Conservation (phyloP, 1,140 invertebrate genomes). For the Spodoptera frugiperda region DNA sequence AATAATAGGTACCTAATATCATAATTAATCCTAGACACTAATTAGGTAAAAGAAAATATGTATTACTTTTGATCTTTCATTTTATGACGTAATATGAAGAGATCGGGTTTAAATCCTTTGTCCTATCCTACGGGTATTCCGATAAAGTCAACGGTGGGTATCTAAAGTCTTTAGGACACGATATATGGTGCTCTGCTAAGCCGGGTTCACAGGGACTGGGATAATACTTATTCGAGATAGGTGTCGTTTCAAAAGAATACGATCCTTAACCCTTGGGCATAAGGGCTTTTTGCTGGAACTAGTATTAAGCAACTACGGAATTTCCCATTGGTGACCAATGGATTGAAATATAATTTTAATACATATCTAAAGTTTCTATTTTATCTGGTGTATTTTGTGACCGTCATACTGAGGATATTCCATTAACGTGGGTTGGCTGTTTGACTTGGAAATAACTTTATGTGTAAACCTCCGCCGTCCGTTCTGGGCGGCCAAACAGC, state of each 20-base stretch:
- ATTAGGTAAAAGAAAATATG: no score
- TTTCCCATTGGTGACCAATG: conserved; percentile 37
- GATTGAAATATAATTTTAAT: conserved; percentile 43
- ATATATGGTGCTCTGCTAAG: conserved; percentile 48
- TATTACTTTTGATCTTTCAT: not conserved
- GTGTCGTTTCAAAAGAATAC: conserved; percentile 27
- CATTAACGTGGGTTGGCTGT: conserved; percentile 32
- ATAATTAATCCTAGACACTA: no score
- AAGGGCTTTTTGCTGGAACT: not conserved
- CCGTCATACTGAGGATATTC: conserved; percentile 31
- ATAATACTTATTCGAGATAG: conserved; percentile 29
- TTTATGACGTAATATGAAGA: conserved; percentile 20
- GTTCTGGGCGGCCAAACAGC: conserved; percentile 4
- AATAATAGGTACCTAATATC: no score
- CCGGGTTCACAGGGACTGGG: conserved; percentile 27
- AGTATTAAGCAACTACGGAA: conserved; percentile 33
- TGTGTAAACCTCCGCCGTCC: not conserved
- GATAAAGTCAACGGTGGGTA: conserved; percentile 42
- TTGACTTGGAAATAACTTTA: conserved; percentile 37
- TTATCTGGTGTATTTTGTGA: conserved; percentile 31
- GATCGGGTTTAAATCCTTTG: conserved; percentile 29
- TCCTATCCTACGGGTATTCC: conserved; percentile 27
- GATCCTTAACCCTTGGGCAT: conserved; percentile 1
- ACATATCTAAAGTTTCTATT: conserved; percentile 36
- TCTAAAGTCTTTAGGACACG: conserved; percentile 45